Evolutionary conservation across 2,797 vertebrate species (phyloP).

Genomic region (Schizopygopsis pylzovi): DNA sequence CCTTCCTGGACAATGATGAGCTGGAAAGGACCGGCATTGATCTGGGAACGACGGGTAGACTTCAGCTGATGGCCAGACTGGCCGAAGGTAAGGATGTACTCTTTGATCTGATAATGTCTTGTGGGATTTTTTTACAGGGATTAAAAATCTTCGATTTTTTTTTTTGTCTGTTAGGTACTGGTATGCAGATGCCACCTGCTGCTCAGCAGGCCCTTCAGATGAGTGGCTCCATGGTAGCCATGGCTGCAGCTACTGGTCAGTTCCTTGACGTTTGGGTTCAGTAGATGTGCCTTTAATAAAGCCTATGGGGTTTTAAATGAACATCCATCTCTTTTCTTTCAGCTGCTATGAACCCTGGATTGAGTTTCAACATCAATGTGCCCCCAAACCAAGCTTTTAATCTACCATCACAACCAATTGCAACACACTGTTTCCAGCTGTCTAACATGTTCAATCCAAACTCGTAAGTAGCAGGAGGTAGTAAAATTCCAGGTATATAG

Average conservation of each 20-base stretch:
- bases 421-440: constrained; percentile 97
- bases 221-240: constrained; percentile 94
- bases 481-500: neutral
- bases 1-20: constrained; percentile 93
- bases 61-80: constrained; percentile 95
- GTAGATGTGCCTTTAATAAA: neutral
- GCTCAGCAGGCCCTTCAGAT: constrained; percentile 96
- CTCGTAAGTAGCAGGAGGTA: constrained; percentile 77
- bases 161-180: constrained; percentile 81
- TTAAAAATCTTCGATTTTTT: neutral
- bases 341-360: constrained; percentile 68
- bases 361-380: constrained; percentile 74
- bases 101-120: neutral
- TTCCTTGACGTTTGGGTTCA: neutral
- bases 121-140: neutral
- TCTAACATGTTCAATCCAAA: constrained; percentile 97
- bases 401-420: constrained; percentile 87
- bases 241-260: constrained; percentile 87
- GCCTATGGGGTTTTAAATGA: neutral
- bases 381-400: constrained; percentile 69
- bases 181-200: constrained; percentile 93
- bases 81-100: constrained; percentile 82
- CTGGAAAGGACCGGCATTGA: constrained; percentile 93
- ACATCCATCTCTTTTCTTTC: neutral
- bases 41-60: constrained; percentile 91